phyloP scores from a whole-genome alignment of 2,113 vertebrate genomes.

The Dicaeum eximium region DNA sequence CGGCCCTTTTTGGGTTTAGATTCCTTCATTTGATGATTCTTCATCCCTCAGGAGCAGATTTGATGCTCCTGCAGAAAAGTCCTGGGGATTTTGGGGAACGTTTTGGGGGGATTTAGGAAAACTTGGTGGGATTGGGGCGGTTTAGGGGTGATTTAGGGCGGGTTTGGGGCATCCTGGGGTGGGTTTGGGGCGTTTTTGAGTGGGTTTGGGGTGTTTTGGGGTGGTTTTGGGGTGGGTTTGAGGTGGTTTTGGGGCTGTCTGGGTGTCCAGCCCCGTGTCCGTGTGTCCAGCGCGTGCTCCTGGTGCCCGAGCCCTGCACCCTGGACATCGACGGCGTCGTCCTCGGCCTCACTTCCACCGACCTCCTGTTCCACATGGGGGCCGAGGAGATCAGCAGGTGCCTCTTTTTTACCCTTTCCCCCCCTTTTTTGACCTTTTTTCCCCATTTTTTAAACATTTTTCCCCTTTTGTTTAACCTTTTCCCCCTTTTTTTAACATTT shows the following conservation, averaged over 20 bases:
- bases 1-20: background rate
- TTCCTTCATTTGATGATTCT: accelerated
- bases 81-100: background rate
- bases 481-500: too few species aligned
- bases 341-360: slow-evolving; percentile 87
- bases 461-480: background rate
- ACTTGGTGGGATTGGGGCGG: accelerated
- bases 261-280: background rate
- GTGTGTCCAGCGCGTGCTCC: slow-evolving; percentile 77
- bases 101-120: background rate
- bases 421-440: background rate
- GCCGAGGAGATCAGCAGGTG: slow-evolving; percentile 93
- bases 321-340: slow-evolving; percentile 80
- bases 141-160: background rate
- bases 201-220: background rate
- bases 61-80: background rate
- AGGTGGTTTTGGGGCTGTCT: too few species aligned
- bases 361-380: slow-evolving; percentile 89
- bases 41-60: accelerated
- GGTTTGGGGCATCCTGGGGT: accelerated
- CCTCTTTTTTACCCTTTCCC: background rate
- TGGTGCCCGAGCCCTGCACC: slow-evolving; percentile 90
- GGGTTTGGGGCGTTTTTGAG: accelerated
- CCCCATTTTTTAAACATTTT: accelerated
- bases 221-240: background rate